Evolutionary conservation across 2,113 vertebrate species (phyloP).

Genomic region (Istiophorus platypterus): DNA sequence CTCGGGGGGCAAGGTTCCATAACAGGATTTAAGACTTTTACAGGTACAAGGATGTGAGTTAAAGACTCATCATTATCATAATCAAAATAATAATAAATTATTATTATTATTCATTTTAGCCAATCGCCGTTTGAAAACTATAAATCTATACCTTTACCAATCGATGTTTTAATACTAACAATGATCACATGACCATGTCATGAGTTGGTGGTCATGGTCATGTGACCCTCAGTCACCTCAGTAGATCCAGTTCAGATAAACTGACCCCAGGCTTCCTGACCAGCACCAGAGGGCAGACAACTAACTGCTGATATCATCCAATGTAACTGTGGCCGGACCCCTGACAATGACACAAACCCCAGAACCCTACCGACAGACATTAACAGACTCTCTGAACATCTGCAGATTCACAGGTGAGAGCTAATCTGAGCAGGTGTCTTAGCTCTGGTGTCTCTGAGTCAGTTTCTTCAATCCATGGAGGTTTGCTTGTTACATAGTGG

Average conservation of each 20-base stretch:
- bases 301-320: no score
- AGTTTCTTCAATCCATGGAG: not conserved
- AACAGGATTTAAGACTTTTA: not conserved
- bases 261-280: not conserved
- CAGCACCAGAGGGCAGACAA: not conserved
- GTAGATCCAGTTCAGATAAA: not conserved
- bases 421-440: not conserved
- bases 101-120: not conserved
- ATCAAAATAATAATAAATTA: no score
- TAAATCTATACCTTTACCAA: not conserved
- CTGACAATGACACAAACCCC: not conserved
- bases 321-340: no score
- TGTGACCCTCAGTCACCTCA: not conserved
- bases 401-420: not conserved
- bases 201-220: not conserved
- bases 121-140: no score
- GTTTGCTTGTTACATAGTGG: not conserved
- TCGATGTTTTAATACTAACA: not conserved
- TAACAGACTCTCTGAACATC: not conserved
- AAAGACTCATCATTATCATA: no score
- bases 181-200: not conserved
- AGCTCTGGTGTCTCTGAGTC: no score
- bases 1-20: not conserved
- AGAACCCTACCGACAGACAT: not conserved
- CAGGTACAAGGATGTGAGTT: not conserved